Evolutionary conservation across 2,113 vertebrate species (phyloP).

Genomic region (Clarias macrocephalus): DNA sequence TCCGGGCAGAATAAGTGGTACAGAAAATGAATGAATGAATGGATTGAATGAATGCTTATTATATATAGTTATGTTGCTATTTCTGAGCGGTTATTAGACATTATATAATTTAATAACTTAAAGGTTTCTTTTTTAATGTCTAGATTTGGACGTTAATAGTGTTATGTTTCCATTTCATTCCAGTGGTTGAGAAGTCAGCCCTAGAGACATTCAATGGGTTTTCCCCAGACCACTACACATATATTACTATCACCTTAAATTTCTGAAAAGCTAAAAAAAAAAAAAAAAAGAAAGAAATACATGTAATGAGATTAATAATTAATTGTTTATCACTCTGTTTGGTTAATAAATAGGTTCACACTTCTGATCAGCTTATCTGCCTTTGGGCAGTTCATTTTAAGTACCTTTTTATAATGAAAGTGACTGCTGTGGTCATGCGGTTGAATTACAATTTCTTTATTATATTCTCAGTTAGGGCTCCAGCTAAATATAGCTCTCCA

Average conservation of each 20-base stretch:
- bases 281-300: too few species aligned
- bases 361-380: neutral
- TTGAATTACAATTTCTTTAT: constrained; percentile 28
- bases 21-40: too few species aligned
- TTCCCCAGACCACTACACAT: neutral
- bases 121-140: neutral
- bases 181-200: neutral
- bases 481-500: constrained; percentile 43
- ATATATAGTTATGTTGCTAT: too few species aligned
- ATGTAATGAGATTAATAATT: neutral
- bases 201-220: neutral
- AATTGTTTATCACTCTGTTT: neutral
- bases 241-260: neutral
- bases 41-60: too few species aligned
- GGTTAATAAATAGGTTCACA: neutral
- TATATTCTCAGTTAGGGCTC: constrained; percentile 23
- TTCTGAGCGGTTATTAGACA: too few species aligned
- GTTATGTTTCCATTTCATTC: neutral
- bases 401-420: neutral
- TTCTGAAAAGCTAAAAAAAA: neutral
- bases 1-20: too few species aligned
- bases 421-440: constrained; percentile 16
- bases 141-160: neutral
- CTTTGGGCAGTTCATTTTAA: neutral
- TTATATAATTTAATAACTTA: neutral